Conservation (phyloP, 1,140 invertebrate species). For the Nomia melanderi region DNA sequence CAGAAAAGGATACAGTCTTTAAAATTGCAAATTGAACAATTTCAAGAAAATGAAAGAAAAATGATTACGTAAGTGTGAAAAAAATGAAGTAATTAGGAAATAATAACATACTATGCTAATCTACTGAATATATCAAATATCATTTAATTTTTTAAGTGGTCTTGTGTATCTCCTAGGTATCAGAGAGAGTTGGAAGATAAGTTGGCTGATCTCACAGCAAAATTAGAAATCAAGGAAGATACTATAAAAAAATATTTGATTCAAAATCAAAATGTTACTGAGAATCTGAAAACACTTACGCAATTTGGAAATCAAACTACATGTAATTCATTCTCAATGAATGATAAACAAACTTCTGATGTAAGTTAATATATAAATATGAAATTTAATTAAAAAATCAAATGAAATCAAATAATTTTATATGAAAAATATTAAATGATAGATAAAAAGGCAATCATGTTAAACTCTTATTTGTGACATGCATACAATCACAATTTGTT, state of each 20-base stretch:
- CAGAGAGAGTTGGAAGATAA: constrained; percentile 64
- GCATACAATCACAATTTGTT: background rate
- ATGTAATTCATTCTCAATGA: constrained; percentile 22
- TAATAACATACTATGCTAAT: background rate
- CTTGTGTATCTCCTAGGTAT: constrained; percentile 55
- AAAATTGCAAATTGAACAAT: constrained; percentile 60
- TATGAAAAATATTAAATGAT: background rate
- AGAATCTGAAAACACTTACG: constrained; percentile 61
- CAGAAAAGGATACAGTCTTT: constrained; percentile 52
- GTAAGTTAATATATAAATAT: constrained; percentile 61
- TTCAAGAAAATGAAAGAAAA: constrained; percentile 63
- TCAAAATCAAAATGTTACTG: constrained; percentile 60
- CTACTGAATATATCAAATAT: background rate
- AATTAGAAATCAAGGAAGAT: constrained; percentile 62
- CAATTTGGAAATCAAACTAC: constrained; percentile 53
- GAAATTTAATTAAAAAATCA: background rate
- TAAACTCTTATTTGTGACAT: constrained; percentile 19
- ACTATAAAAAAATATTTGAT: constrained; percentile 56
- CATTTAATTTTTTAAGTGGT: background rate
- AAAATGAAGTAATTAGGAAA: constrained; percentile 11
- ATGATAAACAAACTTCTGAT: constrained; percentile 50
- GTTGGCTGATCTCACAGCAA: constrained; percentile 54
- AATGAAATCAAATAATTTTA: constrained; percentile 12
- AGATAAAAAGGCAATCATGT: constrained; percentile 53
- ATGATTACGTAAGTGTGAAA: constrained; percentile 59